phyloP scores from a whole-genome alignment of 2,888 invertebrate genomes.

The Clistopyga incitator region DNA sequence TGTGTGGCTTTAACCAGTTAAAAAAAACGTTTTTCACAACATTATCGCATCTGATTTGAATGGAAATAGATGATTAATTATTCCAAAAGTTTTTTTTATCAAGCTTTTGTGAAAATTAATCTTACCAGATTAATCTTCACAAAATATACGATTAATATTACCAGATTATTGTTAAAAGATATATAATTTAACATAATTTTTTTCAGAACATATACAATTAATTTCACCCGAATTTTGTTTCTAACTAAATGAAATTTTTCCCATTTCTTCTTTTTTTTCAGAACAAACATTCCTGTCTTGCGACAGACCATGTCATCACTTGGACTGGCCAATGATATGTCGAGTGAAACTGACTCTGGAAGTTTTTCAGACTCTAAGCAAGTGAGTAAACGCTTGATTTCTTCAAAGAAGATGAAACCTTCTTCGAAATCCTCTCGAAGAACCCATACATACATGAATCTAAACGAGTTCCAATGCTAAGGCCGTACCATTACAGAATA shows the following conservation, averaged over 20 bases:
- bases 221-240: conserved; percentile 12
- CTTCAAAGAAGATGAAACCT: background rate
- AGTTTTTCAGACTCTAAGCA: conserved; percentile 89
- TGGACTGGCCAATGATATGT: conserved; percentile 93
- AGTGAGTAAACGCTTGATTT: conserved; percentile 85
- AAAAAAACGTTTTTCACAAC: too few relatives aligned
- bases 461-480: background rate
- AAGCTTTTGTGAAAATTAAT: too few relatives aligned
- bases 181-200: too few relatives aligned
- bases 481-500: conserved; percentile 86
- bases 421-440: too few relatives aligned
- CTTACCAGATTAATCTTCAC: too few relatives aligned
- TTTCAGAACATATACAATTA: background rate
- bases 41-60: too few relatives aligned
- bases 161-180: too few relatives aligned
- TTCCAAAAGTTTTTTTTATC: too few relatives aligned
- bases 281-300: conserved; percentile 91
- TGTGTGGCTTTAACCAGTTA: too few relatives aligned
- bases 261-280: conserved; percentile 85
- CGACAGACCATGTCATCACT: conserved; percentile 90
- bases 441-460: background rate
- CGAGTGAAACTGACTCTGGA: conserved; percentile 91
- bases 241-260: background rate
- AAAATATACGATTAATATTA: too few relatives aligned
- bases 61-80: too few relatives aligned